These are phyloP conservation scores for Oithona nana DNA, from an alignment of 2,888 invertebrate species.

Conservation along the genomic window DNA sequence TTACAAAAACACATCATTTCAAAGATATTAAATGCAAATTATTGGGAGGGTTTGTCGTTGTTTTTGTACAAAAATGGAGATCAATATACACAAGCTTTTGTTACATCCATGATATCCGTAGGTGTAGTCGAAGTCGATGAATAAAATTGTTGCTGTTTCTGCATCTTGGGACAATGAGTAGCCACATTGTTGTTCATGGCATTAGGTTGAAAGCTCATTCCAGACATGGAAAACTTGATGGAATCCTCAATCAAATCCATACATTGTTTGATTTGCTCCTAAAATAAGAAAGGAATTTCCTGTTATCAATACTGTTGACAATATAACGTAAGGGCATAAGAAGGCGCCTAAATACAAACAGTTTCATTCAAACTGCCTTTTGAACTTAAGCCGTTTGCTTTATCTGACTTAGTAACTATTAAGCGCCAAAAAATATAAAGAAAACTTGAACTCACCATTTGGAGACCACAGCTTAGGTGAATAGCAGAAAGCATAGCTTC, in stretches of 20 bases:
- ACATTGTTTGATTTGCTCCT: conserved; percentile 3
- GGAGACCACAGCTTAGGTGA: neutral
- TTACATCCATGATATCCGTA: conserved; percentile 9
- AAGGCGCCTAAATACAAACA: too few relatives aligned
- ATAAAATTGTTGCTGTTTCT: neutral
- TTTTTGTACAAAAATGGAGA: too few relatives aligned
- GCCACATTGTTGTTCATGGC: neutral
- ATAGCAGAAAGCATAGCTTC: neutral
- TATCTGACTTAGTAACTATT: too few relatives aligned
- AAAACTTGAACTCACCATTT: conserved; percentile 6
- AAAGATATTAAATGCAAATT: too few relatives aligned
- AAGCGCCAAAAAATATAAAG: too few relatives aligned
- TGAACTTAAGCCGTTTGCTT: too few relatives aligned
- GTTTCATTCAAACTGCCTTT: too few relatives aligned
- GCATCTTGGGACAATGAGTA: neutral
- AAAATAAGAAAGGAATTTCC: neutral
- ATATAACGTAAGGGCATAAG: too few relatives aligned
- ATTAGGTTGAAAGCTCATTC: conserved; percentile 12
- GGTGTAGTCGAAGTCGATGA: conserved; percentile 9
- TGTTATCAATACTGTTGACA: neutral
- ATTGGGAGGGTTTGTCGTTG: too few relatives aligned
- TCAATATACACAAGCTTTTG: too few relatives aligned
- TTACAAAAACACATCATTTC: too few relatives aligned
- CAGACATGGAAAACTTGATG: conserved; percentile 9
- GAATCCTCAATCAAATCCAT: conserved; percentile 12